A percentile compares a stretch with the other conserved stretches of the same genome.
phyloP scores from a whole-genome alignment of 2,113 vertebrate genomes.

The Thryonomys swinderianus region DNA sequence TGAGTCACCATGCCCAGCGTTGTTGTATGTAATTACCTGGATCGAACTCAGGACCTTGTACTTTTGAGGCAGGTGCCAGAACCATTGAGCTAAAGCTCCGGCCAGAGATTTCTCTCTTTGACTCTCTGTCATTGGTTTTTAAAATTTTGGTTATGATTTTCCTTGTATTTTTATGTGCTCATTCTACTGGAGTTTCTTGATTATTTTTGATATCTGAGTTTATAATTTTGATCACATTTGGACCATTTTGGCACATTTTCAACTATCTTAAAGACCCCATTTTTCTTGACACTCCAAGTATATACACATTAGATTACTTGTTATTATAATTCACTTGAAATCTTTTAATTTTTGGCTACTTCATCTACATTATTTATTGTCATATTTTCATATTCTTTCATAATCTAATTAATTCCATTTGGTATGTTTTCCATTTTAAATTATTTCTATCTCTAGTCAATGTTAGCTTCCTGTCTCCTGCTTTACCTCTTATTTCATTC shows the following conservation, averaged over 20 bases:
- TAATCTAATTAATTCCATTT: neutral
- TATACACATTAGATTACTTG: neutral
- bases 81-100: no score
- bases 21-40: no score
- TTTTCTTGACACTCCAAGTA: neutral
- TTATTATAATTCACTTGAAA: neutral
- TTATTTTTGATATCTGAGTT: neutral
- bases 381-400: neutral
- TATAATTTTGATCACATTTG: neutral
- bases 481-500: neutral
- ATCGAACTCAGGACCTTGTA: no score
- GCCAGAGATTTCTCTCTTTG: neutral
- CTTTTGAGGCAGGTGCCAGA: no score
- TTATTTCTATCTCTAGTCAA: neutral
- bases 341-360: neutral
- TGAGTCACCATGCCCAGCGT: no score
- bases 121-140: neutral
- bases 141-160: neutral
- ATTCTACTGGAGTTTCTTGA: neutral
- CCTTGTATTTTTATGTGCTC: neutral
- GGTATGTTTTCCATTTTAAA: neutral
- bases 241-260: neutral
- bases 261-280: neutral
- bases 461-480: neutral
- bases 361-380: neutral